Conservation (phyloP, 2,113 vertebrate species). For the Anolis sagrei region DNA sequence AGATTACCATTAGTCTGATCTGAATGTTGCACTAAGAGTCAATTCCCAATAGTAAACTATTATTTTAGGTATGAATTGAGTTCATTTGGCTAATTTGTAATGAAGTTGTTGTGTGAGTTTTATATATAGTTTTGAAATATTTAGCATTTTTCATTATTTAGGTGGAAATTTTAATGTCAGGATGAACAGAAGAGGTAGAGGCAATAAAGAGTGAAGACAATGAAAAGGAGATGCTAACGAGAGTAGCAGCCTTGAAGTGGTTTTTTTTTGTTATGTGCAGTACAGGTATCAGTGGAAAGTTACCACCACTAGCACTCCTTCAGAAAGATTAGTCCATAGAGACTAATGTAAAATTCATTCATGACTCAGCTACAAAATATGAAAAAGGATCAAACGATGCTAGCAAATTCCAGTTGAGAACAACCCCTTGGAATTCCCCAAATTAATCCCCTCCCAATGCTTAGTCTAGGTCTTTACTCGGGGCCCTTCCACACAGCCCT, state of each 20-base stretch:
- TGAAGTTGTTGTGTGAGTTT: not conserved
- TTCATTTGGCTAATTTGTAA: not conserved
- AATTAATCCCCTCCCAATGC: too few species aligned
- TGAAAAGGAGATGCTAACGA: conserved; percentile 58
- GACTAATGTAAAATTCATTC: not conserved
- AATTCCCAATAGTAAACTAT: not conserved
- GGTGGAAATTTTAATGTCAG: conserved; percentile 58
- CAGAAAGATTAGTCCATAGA: not conserved
- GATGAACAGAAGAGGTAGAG: conserved; percentile 51
- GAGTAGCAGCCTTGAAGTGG: conserved; percentile 63
- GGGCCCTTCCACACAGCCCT: too few species aligned
- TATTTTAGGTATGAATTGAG: not conserved
- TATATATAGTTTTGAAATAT: conserved; percentile 14
- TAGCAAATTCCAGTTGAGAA: not conserved
- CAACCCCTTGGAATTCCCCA: not conserved
- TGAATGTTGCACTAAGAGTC: not conserved
- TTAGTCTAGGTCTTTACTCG: not conserved
- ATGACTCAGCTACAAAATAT: not conserved
- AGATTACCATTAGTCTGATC: not conserved
- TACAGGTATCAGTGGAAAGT: conserved; percentile 23
- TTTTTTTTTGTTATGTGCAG: conserved; percentile 55
- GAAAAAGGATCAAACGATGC: not conserved
- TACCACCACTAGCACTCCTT: conserved; percentile 34
- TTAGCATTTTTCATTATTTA: conserved; percentile 57
- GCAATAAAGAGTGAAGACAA: conserved; percentile 37